Base-by-base conservation (phyloP, 53 echinoderm and acorn worm species). In the Apostichopus leukothele region DNA sequence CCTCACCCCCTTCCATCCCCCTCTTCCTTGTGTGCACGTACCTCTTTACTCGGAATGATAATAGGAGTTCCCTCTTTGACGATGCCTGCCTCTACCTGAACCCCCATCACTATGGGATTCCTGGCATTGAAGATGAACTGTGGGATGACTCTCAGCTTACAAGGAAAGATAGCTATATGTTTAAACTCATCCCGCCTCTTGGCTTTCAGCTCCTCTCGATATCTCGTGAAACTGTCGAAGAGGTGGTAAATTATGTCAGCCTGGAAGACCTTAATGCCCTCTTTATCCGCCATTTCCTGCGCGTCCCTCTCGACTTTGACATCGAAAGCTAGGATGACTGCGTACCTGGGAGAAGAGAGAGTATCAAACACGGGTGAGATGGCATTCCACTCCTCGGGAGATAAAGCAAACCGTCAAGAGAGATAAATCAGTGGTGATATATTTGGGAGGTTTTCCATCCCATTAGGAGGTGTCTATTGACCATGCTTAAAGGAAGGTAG, bases 201-300 rank as follows among this genome's bases (percentile, higher is more conserved):
- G 61, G 89, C 93, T 86, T 91, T 92, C 57, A 90, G 76, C 63
- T 99, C 96, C 9, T 93, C 96, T 20, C 92, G 90, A 91, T 96
- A 91, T 50, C 89, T 91, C 92, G 93, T 99, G 93, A 99, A 99
- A 57, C 92, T 91, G 85, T 99, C 99, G 76, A 99, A 99, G 66
- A 99, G 91, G 85, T 99, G 99, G 90, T 99, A 99, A 86, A 99
- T 96, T 76, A 96, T 99, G 91, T 99, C 99, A 1, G 99, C 99
- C 78, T 96, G 96, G 94, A 99, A 99, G 89, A 99, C 90, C 23
- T 89, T 89, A 89, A 99, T 96, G 86, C 93, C 93, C 67, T 99
- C 99, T 51, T 93, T 89, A 93, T 99, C 99, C 5, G 99, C 99
- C 95, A 99, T 87, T 78, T 99, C 99, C 86, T 99, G 99, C 39